phyloP scores from a whole-genome alignment of 2,888 invertebrate species.

The Aphrophora alni region DNA sequence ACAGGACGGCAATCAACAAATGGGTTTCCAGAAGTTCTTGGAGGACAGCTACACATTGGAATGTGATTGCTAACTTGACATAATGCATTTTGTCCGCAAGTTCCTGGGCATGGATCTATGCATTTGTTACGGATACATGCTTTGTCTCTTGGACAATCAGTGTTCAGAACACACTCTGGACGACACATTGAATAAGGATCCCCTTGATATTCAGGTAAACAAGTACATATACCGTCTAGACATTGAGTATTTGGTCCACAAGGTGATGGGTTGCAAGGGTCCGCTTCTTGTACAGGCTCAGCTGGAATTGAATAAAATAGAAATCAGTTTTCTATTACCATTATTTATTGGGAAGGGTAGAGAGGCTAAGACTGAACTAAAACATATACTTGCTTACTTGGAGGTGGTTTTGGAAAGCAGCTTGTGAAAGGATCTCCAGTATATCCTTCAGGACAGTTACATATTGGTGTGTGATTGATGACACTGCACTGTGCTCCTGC shows the following conservation, averaged over 20 bases:
- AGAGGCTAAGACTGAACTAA: no score
- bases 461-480: slow-evolving; percentile 78
- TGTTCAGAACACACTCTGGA: slow-evolving; percentile 80
- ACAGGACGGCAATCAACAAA: slow-evolving; percentile 69
- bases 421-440: slow-evolving; percentile 78
- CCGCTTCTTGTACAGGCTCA: no score
- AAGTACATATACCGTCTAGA: no score
- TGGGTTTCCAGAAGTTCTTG: slow-evolving; percentile 73
- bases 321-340: no score
- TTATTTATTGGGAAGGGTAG: background rate
- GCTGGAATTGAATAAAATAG: no score
- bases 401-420: slow-evolving; percentile 65
- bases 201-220: no score
- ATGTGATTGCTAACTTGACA: slow-evolving; percentile 78
- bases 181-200: slow-evolving; percentile 65
- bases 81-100: slow-evolving; percentile 76
- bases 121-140: slow-evolving; percentile 79
- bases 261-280: slow-evolving; percentile 69
- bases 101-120: slow-evolving; percentile 77
- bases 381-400: slow-evolving; percentile 57
- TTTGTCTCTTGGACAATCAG: slow-evolving; percentile 72
- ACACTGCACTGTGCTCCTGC: slow-evolving; percentile 76
- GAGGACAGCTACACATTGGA: slow-evolving; percentile 70
- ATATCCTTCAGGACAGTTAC: no score
- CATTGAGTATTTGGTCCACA: no score